phyloP scores from a whole-genome alignment of 2,797 vertebrate genomes.

The Pogonophryne albipinna region DNA sequence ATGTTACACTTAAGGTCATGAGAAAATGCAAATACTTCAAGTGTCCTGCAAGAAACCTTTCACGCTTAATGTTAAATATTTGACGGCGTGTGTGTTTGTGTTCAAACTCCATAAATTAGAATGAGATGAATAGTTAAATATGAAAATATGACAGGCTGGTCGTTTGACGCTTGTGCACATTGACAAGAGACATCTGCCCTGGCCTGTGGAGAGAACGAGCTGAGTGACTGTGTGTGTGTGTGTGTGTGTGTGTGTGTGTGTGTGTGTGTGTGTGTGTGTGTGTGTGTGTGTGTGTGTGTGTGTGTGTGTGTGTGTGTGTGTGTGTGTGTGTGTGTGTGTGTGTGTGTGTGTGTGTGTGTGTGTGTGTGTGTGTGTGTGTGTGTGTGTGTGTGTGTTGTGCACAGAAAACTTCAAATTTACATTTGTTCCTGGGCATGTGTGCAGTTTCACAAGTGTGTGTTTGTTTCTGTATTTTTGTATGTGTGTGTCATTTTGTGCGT shows the following conservation, averaged over 20 bases:
- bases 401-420: constrained; percentile 56
- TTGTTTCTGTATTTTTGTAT: constrained; percentile 5
- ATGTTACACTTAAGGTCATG: constrained; percentile 62
- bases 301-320: constrained; percentile 1
- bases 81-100: constrained; percentile 23
- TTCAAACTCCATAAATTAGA: constrained; percentile 74
- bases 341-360: constrained; percentile 33
- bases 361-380: background rate
- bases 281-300: constrained; percentile 20
- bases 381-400: no score
- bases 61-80: constrained; percentile 41
- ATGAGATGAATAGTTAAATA: constrained; percentile 83
- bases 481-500: constrained; percentile 1
- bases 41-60: constrained; percentile 48
- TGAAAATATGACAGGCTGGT: constrained; percentile 79
- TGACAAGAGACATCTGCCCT: constrained; percentile 82
- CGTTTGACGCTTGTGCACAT: constrained; percentile 76
- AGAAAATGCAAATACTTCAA: constrained; percentile 57
- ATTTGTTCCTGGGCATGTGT: constrained; percentile 56
- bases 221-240: constrained; percentile 35
- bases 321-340: background rate
- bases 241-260: constrained; percentile 36
- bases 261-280: constrained; percentile 32
- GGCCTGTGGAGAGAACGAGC: constrained; percentile 72
- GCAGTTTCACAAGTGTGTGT: constrained; percentile 36